Percentiles rank a stretch among this genome's conserved stretches.
phyloP scores from a whole-genome alignment of 1,140 invertebrate genomes.

The Drosophila serrata region DNA sequence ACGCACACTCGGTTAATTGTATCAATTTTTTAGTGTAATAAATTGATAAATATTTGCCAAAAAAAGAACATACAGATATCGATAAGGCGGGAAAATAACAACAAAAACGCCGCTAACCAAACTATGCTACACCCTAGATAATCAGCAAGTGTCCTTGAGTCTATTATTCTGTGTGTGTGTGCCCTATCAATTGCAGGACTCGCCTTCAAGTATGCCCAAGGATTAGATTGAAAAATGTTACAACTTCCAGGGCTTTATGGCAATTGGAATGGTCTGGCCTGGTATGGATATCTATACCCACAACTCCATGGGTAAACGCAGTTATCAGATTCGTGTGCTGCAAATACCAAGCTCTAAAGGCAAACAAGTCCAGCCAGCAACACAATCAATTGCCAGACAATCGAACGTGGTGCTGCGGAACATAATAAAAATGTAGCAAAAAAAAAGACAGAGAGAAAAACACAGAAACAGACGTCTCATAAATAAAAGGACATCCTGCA shows the following conservation, averaged over 20 bases:
- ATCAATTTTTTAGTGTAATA: conserved; percentile 78
- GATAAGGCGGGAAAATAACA: conserved; percentile 45
- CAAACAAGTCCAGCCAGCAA: conserved; percentile 44
- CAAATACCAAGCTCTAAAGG: conserved; percentile 47
- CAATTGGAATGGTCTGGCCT: not conserved
- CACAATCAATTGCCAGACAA: conserved; percentile 65
- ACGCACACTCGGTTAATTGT: conserved; percentile 61
- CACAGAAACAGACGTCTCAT: conserved; percentile 37
- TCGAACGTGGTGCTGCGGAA: conserved; percentile 40
- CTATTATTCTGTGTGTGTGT: not conserved
- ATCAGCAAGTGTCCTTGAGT: conserved; percentile 10
- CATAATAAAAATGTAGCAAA: conserved; percentile 15
- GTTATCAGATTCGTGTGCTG: conserved; percentile 46
- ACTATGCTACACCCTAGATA: conserved; percentile 1
- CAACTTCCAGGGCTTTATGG: conserved; percentile 9
- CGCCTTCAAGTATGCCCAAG: conserved; percentile 17
- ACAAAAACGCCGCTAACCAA: conserved; percentile 6
- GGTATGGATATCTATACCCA: conserved; percentile 16
- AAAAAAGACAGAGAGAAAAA: conserved; percentile 18
- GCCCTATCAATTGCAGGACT: conserved; percentile 25
- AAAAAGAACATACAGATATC: conserved; percentile 29
- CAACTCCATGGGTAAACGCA: conserved; percentile 8
- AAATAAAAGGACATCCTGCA: conserved; percentile 45
- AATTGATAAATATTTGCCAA: conserved; percentile 82
- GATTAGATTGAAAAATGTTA: conserved; percentile 35